Conservation (phyloP, 2,113 vertebrate genomes). For the Oncorhynchus gorbuscha region DNA sequence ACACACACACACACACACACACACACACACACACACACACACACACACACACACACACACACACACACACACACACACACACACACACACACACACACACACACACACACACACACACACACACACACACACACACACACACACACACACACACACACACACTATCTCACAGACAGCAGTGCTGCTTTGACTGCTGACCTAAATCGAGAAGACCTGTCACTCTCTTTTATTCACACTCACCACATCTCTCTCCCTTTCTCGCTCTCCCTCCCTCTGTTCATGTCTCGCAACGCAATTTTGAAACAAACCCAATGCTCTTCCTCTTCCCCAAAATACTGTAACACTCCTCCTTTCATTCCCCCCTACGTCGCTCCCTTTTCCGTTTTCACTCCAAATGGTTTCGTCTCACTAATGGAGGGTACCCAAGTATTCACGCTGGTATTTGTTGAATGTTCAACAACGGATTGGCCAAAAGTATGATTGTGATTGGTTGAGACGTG, state of each 20-base stretch:
- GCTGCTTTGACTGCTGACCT: slow-evolving; percentile 73
- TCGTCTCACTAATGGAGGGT: background rate
- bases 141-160: slow-evolving; percentile 16
- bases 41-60: too few species aligned
- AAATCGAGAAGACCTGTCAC: slow-evolving; percentile 73
- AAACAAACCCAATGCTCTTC: background rate
- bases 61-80: slow-evolving; percentile 15
- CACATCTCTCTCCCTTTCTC: background rate
- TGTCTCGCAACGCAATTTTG: background rate
- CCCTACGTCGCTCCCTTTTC: background rate
- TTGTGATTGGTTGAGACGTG: too few species aligned
- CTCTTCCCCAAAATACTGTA: background rate
- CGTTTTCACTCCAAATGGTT: background rate
- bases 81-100: slow-evolving; percentile 14
- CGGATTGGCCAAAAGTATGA: too few species aligned
- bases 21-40: slow-evolving; percentile 22
- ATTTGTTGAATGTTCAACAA: slow-evolving; percentile 1
- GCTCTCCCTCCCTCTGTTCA: too few species aligned
- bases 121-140: slow-evolving; percentile 7
- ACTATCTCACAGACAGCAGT: slow-evolving; percentile 45
- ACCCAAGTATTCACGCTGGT: background rate
- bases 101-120: slow-evolving; percentile 42
- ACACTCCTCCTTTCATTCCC: background rate
- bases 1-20: background rate
- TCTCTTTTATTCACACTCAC: slow-evolving; percentile 75